Conservation (phyloP, 2,113 vertebrate species). For the Tachuris rubrigastra region DNA sequence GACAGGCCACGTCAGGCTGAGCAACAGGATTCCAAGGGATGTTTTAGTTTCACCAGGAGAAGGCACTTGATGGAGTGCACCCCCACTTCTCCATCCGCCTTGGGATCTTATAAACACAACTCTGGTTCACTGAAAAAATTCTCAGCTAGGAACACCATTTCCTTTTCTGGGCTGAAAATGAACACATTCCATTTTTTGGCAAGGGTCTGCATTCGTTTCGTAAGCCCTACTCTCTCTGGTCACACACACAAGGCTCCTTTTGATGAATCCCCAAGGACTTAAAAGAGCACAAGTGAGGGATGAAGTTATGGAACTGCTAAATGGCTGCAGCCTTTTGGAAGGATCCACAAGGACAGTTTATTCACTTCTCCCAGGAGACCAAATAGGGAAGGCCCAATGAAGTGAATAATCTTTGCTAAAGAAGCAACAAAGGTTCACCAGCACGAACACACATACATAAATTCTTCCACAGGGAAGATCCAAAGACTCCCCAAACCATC, state of each 20-base stretch:
- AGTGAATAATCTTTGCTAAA: not conserved
- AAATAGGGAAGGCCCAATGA: not conserved
- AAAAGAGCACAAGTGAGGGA: not conserved
- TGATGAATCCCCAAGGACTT: not conserved
- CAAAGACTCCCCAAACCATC: not conserved
- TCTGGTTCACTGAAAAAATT: not conserved
- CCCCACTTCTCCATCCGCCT: not conserved
- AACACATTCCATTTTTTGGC: not conserved
- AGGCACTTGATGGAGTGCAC: not conserved
- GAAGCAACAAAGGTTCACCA: not conserved
- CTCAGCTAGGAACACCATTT: not conserved
- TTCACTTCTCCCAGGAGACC: not conserved
- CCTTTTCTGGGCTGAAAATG: slow-evolving; percentile 13
- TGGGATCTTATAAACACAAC: not conserved
- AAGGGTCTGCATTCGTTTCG: not conserved
- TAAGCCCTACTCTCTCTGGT: not conserved
- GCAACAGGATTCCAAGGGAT: not conserved
- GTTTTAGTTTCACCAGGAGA: not conserved
- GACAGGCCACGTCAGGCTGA: not conserved
- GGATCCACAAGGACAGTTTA: not conserved
- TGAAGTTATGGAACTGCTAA: not conserved
- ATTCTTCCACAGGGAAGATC: not conserved
- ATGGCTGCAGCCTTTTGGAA: not conserved
- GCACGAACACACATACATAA: not conserved
- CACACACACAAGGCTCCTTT: not conserved